These are phyloP conservation scores for Nipponia nippon DNA, from an alignment of 2,113 vertebrate genomes.

Conservation along the genomic window DNA sequence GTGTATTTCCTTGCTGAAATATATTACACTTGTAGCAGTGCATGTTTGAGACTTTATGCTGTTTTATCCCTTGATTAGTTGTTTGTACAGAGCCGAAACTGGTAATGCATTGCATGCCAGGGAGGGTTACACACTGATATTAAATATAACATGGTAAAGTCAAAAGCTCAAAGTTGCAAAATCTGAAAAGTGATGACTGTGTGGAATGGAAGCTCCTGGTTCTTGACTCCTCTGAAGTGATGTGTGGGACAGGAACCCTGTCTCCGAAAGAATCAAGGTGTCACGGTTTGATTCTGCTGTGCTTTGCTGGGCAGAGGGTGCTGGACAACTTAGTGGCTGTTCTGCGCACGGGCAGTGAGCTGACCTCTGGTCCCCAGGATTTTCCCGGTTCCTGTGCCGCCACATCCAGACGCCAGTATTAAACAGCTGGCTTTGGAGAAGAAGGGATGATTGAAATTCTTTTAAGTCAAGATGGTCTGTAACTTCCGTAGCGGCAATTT, in stretches of 20 bases:
- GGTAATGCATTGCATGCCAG: background rate
- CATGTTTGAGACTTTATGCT: background rate
- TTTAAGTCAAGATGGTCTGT: background rate
- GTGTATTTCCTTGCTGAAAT: background rate
- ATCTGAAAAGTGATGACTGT: background rate
- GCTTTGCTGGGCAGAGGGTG: background rate
- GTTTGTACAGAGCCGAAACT: background rate
- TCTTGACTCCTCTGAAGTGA: background rate
- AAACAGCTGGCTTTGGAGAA: background rate
- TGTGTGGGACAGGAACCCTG: background rate
- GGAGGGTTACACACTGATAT: background rate
- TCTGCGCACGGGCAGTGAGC: background rate
- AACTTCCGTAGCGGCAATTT: background rate
- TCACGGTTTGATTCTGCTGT: background rate
- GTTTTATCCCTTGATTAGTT: background rate
- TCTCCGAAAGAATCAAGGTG: background rate
- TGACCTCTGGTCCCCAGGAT: background rate
- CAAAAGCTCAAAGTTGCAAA: background rate
- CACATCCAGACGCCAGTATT: background rate
- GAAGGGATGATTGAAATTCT: background rate
- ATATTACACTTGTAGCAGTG: fast-evolving
- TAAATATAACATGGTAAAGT: background rate
- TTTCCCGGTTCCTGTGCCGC: background rate
- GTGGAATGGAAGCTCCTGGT: background rate
- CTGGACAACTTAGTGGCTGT: background rate